These are phyloP conservation scores for Bovichtus variegatus DNA, from an alignment of 2,797 vertebrate genomes.

Conservation along the genomic window DNA sequence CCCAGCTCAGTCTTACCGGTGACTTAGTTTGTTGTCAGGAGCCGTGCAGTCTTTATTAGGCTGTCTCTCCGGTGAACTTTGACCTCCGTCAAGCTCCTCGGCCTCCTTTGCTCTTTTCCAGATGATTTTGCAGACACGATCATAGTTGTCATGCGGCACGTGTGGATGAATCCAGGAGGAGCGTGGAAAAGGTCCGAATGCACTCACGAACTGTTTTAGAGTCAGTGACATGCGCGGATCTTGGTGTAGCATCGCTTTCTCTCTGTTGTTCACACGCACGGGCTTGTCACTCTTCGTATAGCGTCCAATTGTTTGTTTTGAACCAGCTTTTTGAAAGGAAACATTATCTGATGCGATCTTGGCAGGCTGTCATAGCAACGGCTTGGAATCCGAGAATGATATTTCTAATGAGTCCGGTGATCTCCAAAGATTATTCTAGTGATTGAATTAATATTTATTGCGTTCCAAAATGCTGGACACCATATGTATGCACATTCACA, in stretches of 20 bases:
- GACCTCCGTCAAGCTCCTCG: not conserved
- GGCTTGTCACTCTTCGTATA: too few species aligned
- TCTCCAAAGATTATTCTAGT: too few species aligned
- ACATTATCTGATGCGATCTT: not conserved
- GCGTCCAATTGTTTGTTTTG: not conserved
- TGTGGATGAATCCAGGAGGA: slow-evolving; percentile 86
- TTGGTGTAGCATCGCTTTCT: not conserved
- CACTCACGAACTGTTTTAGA: slow-evolving; percentile 39
- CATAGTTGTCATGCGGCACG: slow-evolving; percentile 83
- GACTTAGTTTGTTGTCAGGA: not conserved
- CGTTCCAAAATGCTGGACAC: not conserved
- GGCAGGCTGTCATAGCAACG: slow-evolving; percentile 59
- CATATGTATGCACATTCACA: not conserved
- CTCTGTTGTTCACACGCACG: not conserved
- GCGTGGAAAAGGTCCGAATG: slow-evolving; percentile 85
- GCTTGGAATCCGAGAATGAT: slow-evolving; percentile 13
- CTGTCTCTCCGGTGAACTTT: not conserved
- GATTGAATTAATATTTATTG: too few species aligned
- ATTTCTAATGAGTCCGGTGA: not conserved
- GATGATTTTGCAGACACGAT: slow-evolving; percentile 84
- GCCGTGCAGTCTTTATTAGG: not conserved
- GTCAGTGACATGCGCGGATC: slow-evolving; percentile 7
- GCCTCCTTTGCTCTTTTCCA: slow-evolving; percentile 78
- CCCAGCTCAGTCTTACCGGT: slow-evolving; percentile 19
- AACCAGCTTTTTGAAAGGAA: slow-evolving; percentile 11